Base-by-base conservation (phyloP, 1,140 invertebrate species). In the Glossosoma conforme region DNA sequence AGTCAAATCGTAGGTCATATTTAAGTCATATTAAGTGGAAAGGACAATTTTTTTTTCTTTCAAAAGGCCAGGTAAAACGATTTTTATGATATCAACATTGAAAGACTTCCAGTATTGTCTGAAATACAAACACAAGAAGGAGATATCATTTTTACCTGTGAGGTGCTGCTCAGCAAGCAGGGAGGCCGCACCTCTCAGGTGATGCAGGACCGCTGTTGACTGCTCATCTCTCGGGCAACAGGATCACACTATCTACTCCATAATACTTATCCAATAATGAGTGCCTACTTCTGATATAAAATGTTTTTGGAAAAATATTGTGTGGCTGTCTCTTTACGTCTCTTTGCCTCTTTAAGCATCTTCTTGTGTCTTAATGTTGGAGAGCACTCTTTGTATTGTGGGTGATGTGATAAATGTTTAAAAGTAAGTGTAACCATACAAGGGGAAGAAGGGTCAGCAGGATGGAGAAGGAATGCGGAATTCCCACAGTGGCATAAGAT, bases 221-320 rank as follows among this genome's bases (percentile, higher is more conserved):
- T n/a, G n/a, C n/a, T n/a, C n/a, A n/a, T n/a, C n/a, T n/a, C n/a
- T n/a, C n/a, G 42, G 19, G 45, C 45, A 47, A 47, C 45, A 18
- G 44, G 42, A 52, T 52, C 36, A 54, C 46, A 58, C 56, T 58
- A 58, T 44, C 56, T 51, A 51, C 48, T 44, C 37, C 41, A 44
- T 20, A 22, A 13, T 28, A 54, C 41, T n/a, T 45, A 46, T 19
- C 20, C 41, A 24, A 33, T 24, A 41, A 28, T 25, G 44, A 44
- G 13, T 44, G 21, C n/a, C 38, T 30, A 36, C 37, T 53, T 43
- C 40, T 45, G 28, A 44, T 49, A 40, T 14, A 41, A 42, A 28
- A 50, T 53, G 55, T 53, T 44, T 57, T 57, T 57, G 55, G 55
- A 57, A 57, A 57, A 57, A 57, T 57, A 57, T 57, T 57, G 30